These are phyloP conservation scores for Euura lappo DNA, from an alignment of 1,140 invertebrate genomes.

Conservation along the genomic window DNA sequence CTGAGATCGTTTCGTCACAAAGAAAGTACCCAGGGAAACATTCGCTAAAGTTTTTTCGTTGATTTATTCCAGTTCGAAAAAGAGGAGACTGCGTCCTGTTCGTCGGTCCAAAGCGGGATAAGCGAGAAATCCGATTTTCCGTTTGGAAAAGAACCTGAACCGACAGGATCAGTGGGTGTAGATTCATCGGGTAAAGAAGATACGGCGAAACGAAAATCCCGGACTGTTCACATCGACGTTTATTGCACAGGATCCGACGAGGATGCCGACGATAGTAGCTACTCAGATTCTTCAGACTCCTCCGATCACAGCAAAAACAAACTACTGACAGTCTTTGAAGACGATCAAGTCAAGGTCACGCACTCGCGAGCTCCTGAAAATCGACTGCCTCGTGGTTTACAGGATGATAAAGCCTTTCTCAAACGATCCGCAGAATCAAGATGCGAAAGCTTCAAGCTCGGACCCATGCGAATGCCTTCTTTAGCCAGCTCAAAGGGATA, in stretches of 20 bases:
- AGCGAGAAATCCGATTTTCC: slow-evolving; percentile 25
- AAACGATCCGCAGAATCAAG: slow-evolving; percentile 32
- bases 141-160: slow-evolving; percentile 30
- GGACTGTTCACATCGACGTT: slow-evolving; percentile 79
- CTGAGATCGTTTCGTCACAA: no score
- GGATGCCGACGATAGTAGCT: slow-evolving; percentile 54
- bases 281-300: slow-evolving; percentile 38
- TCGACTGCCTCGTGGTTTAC: slow-evolving; percentile 56
- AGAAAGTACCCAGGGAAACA: no score
- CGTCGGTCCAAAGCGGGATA: background rate
- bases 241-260: slow-evolving; percentile 76
- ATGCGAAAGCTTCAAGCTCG: slow-evolving; percentile 37
- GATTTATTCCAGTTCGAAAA: background rate
- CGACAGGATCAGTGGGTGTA: slow-evolving; percentile 23
- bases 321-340: slow-evolving; percentile 71
- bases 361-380: slow-evolving; percentile 60
- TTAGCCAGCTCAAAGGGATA: slow-evolving; percentile 55
- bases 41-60: background rate
- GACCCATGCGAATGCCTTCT: slow-evolving; percentile 50
- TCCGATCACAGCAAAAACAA: slow-evolving; percentile 58
- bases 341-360: slow-evolving; percentile 65
- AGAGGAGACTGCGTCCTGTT: background rate
- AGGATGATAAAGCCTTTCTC: slow-evolving; percentile 48
- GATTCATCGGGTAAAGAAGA: slow-evolving; percentile 42
- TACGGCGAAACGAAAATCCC: slow-evolving; percentile 63